Conservation (phyloP, 1,140 invertebrate genomes). For the Monochamus saltuarius region DNA sequence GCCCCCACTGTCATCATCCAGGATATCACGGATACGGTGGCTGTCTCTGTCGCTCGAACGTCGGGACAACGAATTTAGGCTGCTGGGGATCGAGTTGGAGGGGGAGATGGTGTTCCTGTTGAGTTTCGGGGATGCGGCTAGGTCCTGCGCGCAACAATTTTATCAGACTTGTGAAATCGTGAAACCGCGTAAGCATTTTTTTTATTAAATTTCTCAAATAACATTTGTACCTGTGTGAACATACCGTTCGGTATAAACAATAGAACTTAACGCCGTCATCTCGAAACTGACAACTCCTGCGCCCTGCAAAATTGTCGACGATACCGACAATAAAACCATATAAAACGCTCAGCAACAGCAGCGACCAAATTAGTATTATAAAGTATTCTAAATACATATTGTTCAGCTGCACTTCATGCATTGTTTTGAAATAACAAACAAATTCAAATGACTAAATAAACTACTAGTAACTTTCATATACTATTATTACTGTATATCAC, state of each 20-base stretch:
- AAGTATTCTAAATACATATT: constrained; percentile 7
- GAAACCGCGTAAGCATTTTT: background rate
- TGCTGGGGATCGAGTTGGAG: constrained; percentile 9
- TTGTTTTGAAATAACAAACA: too few species aligned
- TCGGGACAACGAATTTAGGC: constrained; percentile 15
- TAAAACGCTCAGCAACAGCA: constrained; percentile 18
- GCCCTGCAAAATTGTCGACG: constrained; percentile 6
- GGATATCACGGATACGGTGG: constrained; percentile 11
- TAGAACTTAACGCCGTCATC: constrained; percentile 7
- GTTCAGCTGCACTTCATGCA: too few species aligned
- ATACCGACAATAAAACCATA: constrained; percentile 24
- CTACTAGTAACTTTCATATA: too few species aligned
- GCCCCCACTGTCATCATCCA: constrained; percentile 16
- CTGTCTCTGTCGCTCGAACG: constrained; percentile 22
- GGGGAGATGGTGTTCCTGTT: constrained; percentile 22
- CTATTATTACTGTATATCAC: too few species aligned
- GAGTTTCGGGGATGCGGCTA: constrained; percentile 24
- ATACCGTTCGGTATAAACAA: constrained; percentile 6
- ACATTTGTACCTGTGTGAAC: background rate
- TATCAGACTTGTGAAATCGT: background rate
- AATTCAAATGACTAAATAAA: too few species aligned
- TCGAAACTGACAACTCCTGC: constrained; percentile 10
- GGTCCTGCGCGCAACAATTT: constrained; percentile 11
- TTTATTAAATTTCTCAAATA: background rate
- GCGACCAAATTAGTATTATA: constrained; percentile 16